phyloP scores from a whole-genome alignment of 2,888 invertebrate species.

The Agonopterix subpropinquella region DNA sequence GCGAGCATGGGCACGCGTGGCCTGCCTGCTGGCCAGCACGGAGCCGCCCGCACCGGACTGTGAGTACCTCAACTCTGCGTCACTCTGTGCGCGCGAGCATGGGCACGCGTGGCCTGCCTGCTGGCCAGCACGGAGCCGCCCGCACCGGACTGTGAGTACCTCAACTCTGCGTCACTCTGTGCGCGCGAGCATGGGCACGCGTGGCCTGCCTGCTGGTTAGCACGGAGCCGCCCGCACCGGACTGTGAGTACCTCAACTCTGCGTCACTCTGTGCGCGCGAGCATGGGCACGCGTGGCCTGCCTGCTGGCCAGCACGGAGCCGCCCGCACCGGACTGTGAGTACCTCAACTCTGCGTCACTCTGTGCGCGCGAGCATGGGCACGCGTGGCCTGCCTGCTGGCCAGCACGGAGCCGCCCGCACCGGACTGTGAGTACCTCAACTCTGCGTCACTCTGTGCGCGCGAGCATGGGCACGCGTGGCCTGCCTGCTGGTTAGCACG shows the following conservation, averaged over 20 bases:
- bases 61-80: no score
- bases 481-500: slow-evolving; percentile 79
- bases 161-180: slow-evolving; percentile 12
- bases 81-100: no score
- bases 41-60: no score
- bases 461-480: slow-evolving; percentile 38
- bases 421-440: slow-evolving; percentile 85
- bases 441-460: background rate
- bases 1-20: no score
- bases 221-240: slow-evolving; percentile 83
- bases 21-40: no score
- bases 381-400: slow-evolving; percentile 83
- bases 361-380: no score
- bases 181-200: slow-evolving; percentile 5
- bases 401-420: slow-evolving; percentile 79
- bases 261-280: slow-evolving; percentile 5
- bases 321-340: no score
- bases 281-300: no score
- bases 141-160: slow-evolving; percentile 87
- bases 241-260: slow-evolving; percentile 81
- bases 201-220: slow-evolving; percentile 81
- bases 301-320: no score
- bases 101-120: slow-evolving; percentile 88
- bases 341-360: no score
- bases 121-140: slow-evolving; percentile 77